Evolutionary conservation across 2,888 invertebrate species (phyloP), one percentile per base, ranked within the genome.

Genomic region (Callyntrura sp.): DNA sequence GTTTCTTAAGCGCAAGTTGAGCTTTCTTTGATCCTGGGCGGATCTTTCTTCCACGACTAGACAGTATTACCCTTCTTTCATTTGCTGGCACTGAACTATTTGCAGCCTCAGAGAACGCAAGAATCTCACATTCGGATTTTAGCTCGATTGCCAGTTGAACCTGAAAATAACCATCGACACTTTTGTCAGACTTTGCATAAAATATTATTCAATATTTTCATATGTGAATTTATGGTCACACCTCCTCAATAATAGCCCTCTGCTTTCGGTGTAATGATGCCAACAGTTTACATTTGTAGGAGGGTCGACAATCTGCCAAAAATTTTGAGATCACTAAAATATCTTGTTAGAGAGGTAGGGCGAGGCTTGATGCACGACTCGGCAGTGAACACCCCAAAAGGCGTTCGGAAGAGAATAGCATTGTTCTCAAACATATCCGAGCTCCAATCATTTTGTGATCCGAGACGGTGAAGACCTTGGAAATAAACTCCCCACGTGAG

Each of bases 401-500:
- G 97, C 96, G 98, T 96, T 95, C 97, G 97, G 94, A 98, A 98
- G 93, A 98, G 96, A 93, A 98, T 95, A 68, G 97, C 96, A 94
- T 97, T 96, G 17, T 73, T 96, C 95, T 94, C 96, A 96, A 93
- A 97, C 89, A 89, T 89, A 96, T 93, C 94, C 94, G 51, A 96
- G 55, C 90, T 93, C 93, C 91, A 93, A 23, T 92, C 92, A 73
- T 94, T 94, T 91, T 94, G 94, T 23, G 94, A 94, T 93, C 95
- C 94, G 43, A 95, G 93, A 93, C 97, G 97, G 83, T 97, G 95
- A 14, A 98, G 95, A 0, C 98, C 98, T 88, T 97, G 97, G 93
- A 98, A 97, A 94, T 97, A 97, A 4, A 98, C 96, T 0, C 97
- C 97, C 98, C 98, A 98, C 1, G 97, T 96, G 93, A 97, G 96